Conservation (phyloP, 1,140 invertebrate genomes). For the Lysiphlebus fabarum region DNA sequence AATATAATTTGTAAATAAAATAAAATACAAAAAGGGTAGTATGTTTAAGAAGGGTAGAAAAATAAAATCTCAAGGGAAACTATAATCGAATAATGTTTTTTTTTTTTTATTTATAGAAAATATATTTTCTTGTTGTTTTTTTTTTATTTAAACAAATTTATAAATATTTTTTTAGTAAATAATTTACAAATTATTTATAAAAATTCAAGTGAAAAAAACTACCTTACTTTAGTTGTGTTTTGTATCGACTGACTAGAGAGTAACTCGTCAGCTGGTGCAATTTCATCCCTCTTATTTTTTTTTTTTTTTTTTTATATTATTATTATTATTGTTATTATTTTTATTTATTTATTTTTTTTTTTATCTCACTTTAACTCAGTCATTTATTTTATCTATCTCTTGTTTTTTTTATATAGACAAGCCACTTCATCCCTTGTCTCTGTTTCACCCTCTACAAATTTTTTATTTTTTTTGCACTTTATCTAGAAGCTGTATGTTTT, state of each 20-base stretch:
- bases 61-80: too few relatives aligned
- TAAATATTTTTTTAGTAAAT: too few relatives aligned
- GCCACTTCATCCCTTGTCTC: slow-evolving; percentile 18
- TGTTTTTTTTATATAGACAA: slow-evolving; percentile 5
- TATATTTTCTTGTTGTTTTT: too few relatives aligned
- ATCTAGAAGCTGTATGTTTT: too few relatives aligned
- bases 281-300: slow-evolving; percentile 26
- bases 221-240: slow-evolving; percentile 30
- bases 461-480: background rate
- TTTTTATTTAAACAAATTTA: too few relatives aligned
- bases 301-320: slow-evolving; percentile 21
- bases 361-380: slow-evolving; percentile 20
- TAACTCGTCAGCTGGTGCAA: slow-evolving; percentile 31
- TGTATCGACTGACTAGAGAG: slow-evolving; percentile 37
- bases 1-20: too few relatives aligned
- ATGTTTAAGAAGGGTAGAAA: too few relatives aligned
- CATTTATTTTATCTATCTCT: slow-evolving; percentile 3
- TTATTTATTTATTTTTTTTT: too few relatives aligned
- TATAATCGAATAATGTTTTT: too few relatives aligned
- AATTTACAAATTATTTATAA: too few relatives aligned
- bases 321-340: slow-evolving; percentile 14
- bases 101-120: too few relatives aligned
- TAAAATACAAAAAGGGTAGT: too few relatives aligned
- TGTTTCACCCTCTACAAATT: slow-evolving; percentile 14
- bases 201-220: background rate